Base-by-base conservation (phyloP, 2,113 vertebrate species). In the Mugil cephalus region DNA sequence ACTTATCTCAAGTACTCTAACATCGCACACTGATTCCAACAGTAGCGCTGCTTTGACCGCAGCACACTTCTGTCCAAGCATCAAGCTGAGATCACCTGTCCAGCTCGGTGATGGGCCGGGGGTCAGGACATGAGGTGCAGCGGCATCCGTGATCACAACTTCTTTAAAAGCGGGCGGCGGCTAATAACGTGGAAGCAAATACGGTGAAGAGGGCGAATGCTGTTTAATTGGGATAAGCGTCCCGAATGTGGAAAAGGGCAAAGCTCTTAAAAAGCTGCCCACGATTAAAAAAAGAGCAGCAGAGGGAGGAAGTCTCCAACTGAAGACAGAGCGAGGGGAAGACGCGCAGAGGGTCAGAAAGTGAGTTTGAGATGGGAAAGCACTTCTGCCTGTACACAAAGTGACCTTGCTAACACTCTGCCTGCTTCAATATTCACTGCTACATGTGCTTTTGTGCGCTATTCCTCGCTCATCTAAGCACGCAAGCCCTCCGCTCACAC, bases 391-490 rank as follows among this genome's bases (percentile, higher is more conserved):
- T 71, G 73, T 73, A 81, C 72, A 64, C 51, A 85, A 63, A 90
- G 68, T 74, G 71, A 82, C 71, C 65, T 68, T 77, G 72, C 70
- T 54, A 81, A 77, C 70, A 69, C 74, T 73, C 65, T 17, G 58
- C 52, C 64, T 88, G 45, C 82, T 89, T 70, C 55, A 83, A 84
- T 83, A 87, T 87, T 90, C 87, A 86, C 80, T 69, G 76, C 80
- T 83, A 85, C 87, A 87, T 69, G 77, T 87, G 79, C 83, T 86
- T 88, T 83, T 83, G 70, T 84, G 80, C 64, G 63, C 68, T 47
- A 67, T 60, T 82, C 81, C 48, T 73, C 19, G 35, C 62, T 62
- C 68, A 59, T 83, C 61, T 43, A 24, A 69, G 74, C 84, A 87
- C 59, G 80, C 80, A 72, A 77, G 60, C 11, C 69, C 47, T 63